Conservation (phyloP, 2,113 vertebrate genomes). For the Nothocercus julius region DNA sequence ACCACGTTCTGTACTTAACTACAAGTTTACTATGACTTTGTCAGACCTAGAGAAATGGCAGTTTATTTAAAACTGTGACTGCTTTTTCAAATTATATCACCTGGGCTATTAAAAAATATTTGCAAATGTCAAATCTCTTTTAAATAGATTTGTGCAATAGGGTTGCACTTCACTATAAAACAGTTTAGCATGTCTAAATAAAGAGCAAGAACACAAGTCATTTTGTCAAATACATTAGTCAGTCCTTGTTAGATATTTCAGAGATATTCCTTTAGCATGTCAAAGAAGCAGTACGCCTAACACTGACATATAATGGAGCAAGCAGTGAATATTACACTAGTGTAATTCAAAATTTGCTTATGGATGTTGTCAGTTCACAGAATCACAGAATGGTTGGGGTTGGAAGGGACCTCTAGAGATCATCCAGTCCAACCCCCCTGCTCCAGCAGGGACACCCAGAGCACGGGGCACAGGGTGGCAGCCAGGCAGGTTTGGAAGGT, state of each 20-base stretch:
- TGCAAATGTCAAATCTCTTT: neutral
- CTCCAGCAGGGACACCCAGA: too few species aligned
- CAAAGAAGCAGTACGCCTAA: neutral
- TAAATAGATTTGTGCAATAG: neutral
- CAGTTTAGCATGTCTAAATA: neutral
- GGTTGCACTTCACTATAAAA: neutral
- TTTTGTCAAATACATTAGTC: neutral
- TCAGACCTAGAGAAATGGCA: neutral
- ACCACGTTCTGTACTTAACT: neutral
- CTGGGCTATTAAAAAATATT: neutral
- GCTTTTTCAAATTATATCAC: neutral
- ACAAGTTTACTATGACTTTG: neutral
- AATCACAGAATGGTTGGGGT: too few species aligned
- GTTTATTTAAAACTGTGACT: neutral
- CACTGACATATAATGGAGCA: neutral
- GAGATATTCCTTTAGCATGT: neutral
- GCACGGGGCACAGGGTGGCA: too few species aligned
- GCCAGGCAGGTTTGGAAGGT: too few species aligned
- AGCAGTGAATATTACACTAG: neutral
- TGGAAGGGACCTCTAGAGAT: too few species aligned
- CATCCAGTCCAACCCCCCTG: too few species aligned
- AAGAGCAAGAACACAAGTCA: neutral
- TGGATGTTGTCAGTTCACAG: neutral
- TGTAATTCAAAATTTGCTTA: neutral
- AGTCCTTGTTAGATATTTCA: neutral